Conservation (phyloP, 2,113 vertebrate species). For the Pithys albifrons region DNA sequence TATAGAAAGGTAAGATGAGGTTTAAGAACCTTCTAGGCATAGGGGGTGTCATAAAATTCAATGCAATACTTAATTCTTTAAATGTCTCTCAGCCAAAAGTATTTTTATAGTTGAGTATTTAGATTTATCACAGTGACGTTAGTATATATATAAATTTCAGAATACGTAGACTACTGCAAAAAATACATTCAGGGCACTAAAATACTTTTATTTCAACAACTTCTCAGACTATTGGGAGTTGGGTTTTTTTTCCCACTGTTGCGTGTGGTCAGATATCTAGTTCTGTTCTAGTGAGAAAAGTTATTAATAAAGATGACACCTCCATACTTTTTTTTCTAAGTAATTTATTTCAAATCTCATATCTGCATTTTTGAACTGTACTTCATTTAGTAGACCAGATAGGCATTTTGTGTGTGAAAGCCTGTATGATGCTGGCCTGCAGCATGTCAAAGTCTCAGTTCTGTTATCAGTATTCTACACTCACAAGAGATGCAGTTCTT, state of each 20-base stretch:
- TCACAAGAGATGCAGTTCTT: neutral
- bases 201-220: neutral
- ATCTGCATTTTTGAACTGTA: neutral
- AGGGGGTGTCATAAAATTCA: neutral
- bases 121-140: neutral
- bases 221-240: neutral
- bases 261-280: neutral
- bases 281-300: neutral
- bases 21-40: neutral
- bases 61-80: neutral
- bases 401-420: neutral
- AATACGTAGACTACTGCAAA: neutral
- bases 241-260: neutral
- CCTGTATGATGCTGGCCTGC: neutral
- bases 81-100: neutral
- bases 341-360: neutral
- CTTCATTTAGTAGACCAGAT: neutral
- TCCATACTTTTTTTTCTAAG: neutral
- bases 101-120: neutral
- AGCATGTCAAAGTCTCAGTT: neutral
- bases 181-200: neutral
- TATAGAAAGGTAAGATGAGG: neutral
- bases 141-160: neutral
- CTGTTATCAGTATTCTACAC: neutral
- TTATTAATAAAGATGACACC: neutral